Conservation (phyloP, 37 sponge, comb jelly and placozoan species). For the Aplysina aerophoba region DNA sequence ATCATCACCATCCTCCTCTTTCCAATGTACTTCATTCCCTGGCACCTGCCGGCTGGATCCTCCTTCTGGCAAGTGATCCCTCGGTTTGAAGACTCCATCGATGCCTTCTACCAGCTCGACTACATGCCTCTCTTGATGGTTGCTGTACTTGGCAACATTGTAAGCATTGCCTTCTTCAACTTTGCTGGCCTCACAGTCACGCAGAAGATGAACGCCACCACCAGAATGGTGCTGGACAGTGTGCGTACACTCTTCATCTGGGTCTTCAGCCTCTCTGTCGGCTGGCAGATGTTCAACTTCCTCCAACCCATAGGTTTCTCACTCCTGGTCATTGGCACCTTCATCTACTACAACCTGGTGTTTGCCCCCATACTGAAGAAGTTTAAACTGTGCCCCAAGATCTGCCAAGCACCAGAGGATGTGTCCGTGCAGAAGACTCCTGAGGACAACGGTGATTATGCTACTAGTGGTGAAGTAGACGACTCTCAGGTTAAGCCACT, state of each 20-base stretch:
- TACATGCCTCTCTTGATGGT: constrained; percentile 58
- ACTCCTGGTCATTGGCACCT: constrained; percentile 84
- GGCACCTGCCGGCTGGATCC: constrained; percentile 72
- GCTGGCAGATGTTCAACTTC: constrained; percentile 87
- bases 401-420: constrained; percentile 20
- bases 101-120: constrained; percentile 77
- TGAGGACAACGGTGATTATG: background rate
- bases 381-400: background rate
- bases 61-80: constrained; percentile 73
- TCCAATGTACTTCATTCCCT: constrained; percentile 96
- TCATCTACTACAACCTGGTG: constrained; percentile 90
- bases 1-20: constrained; percentile 72
- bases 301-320: constrained; percentile 85
- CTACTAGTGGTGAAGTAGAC: background rate
- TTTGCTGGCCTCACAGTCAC: constrained; percentile 95
- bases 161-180: constrained; percentile 98
- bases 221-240: constrained; percentile 90
- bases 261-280: constrained; percentile 79
- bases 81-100: constrained; percentile 90
- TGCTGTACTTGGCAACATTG: constrained; percentile 71
- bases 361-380: constrained; percentile 49
- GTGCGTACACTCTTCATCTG: constrained; percentile 94
- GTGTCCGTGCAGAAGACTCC: background rate
- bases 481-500: constrained; percentile 17
- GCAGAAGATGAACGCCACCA: constrained; percentile 87